A percentile compares a stretch with the other conserved stretches of the same genome.
These are phyloP conservation scores for Nebria salina DNA, from an alignment of 2,888 invertebrate species.

Conservation along the genomic window DNA sequence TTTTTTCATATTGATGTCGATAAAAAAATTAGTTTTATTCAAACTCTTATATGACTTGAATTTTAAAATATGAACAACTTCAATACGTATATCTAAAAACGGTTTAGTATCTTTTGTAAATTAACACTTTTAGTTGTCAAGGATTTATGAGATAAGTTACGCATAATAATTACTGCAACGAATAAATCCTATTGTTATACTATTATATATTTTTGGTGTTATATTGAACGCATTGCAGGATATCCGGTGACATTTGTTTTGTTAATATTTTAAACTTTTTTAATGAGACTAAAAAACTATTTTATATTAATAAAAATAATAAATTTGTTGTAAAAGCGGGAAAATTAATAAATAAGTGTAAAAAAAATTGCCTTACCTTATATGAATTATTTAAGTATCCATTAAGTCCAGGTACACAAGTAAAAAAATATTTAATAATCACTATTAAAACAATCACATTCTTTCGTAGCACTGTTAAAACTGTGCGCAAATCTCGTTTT, in stretches of 20 bases:
- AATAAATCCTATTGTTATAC: not conserved
- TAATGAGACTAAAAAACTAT: no score
- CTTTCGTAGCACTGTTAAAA: not conserved
- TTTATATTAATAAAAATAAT: no score
- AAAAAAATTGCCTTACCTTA: not conserved
- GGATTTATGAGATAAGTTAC: not conserved
- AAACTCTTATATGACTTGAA: no score
- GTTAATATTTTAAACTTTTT: no score
- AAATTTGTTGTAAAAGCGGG: not conserved
- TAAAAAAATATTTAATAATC: not conserved
- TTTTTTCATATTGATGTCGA: no score
- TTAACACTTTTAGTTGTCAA: not conserved
- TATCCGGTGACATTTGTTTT: no score
- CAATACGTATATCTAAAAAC: not conserved
- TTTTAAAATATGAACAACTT: no score
- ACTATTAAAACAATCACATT: not conserved
- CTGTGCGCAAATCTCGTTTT: not conserved
- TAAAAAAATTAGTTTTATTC: no score
- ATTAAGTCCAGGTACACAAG: not conserved
- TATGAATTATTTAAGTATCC: not conserved
- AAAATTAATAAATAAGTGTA: not conserved
- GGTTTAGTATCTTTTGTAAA: not conserved
- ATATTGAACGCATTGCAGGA: no score
- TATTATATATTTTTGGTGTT: no score
- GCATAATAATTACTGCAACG: not conserved